Evolutionary conservation across 2,113 vertebrate genomes (phyloP).

Genomic region (Thermophis baileyi): DNA sequence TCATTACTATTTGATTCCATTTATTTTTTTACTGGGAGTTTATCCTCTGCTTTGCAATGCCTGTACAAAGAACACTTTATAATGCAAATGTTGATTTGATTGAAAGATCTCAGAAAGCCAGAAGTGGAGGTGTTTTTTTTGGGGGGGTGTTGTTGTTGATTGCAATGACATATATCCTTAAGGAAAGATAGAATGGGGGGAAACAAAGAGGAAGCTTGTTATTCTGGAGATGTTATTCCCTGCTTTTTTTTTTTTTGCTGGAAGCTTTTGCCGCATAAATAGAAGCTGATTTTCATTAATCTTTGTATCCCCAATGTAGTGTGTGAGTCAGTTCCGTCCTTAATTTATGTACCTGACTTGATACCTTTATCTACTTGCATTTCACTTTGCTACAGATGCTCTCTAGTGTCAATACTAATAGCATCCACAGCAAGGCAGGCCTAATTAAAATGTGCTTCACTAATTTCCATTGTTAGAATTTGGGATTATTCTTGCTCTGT

Average conservation of each 20-base stretch:
- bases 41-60: slow-evolving; percentile 41
- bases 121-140: background rate
- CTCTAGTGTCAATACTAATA: background rate
- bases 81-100: slow-evolving; percentile 61
- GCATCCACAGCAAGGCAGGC: background rate
- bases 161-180: slow-evolving; percentile 28
- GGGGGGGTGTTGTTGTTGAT: background rate
- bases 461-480: background rate
- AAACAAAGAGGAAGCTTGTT: slow-evolving; percentile 23
- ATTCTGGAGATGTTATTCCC: background rate
- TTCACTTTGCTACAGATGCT: background rate
- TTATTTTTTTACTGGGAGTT: slow-evolving; percentile 57
- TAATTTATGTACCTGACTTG: background rate
- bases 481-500: background rate
- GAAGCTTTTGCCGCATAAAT: background rate
- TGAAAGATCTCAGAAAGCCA: slow-evolving; percentile 44
- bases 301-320: background rate
- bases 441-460: background rate
- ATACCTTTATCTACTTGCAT: background rate
- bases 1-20: slow-evolving; percentile 60
- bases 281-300: background rate
- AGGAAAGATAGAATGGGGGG: slow-evolving; percentile 21
- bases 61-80: slow-evolving; percentile 55
- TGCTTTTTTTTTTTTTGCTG: background rate
- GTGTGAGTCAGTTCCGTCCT: background rate